Base-by-base conservation (phyloP, 2,797 vertebrate species). In the Crocodylus rhombifer region DNA sequence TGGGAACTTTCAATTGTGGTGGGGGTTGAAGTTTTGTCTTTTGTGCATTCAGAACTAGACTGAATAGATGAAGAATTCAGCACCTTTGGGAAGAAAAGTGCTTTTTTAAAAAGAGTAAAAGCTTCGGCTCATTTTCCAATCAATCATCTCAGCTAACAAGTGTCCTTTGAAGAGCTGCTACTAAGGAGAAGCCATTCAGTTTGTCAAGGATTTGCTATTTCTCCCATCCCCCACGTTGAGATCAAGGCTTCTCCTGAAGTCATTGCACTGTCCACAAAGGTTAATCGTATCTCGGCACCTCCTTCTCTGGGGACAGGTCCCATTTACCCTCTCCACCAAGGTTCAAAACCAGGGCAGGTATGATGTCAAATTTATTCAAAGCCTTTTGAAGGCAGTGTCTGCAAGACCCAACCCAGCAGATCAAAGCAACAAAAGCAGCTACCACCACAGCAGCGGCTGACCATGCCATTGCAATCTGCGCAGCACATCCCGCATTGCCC, bases 41-140 rank as follows among this genome's bases (percentile, higher is more conserved):
- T 94, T 96, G 23, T 15, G 23, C 26, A 23, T 51, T 13, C 26
- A 51, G 36, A 23, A 51, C 51, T 51, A 73, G 36, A 73, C 13
- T 30, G 81, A 93, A 91, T 83, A 91, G 85, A 77, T 92, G 83
- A 95, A 81, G 87, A 95, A 94, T 63, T 60, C 55, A 89, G 82
- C 18, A 80, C 92, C 95, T 95, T 93, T 82, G 93, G 91, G 88
- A 65, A 80, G 18, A 4, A 12, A 1, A 57, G 42, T 58, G 42
- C 51, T 2, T 5, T 88, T 94, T 83, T 93, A 86, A 75, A 91
- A 95, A 78, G 91, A 95, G 92, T 97, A 94, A 97, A 97, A 97
- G 96, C 96, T 97, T 96, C 91, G 81, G 80, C 91, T 97, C 94
- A 97, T 97, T 97, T 97, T 97, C 95, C 74, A 96, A 95, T 94